Conservation (phyloP, 2,888 invertebrate species). For the Reticulitermes lucifugus region DNA sequence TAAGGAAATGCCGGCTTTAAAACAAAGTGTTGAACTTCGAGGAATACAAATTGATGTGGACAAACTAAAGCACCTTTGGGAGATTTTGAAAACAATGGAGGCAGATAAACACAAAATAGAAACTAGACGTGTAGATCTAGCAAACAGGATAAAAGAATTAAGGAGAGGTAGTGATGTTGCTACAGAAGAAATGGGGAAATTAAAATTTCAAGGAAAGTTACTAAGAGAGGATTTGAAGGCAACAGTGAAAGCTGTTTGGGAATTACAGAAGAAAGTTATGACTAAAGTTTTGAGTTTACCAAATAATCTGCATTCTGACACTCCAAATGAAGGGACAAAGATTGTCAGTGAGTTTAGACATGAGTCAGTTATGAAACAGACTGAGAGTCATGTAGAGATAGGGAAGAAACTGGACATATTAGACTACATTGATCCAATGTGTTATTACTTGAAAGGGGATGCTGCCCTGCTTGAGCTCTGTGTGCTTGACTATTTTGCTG, state of each 20-base stretch:
- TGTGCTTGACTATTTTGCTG: constrained; percentile 67
- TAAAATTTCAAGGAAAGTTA: constrained; percentile 67
- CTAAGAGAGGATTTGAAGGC: constrained; percentile 74
- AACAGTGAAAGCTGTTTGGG: constrained; percentile 74
- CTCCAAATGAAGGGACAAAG: constrained; percentile 65
- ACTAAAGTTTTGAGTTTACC: constrained; percentile 75
- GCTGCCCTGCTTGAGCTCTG: constrained; percentile 79
- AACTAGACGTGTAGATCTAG: constrained; percentile 66
- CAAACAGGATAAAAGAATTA: constrained; percentile 64
- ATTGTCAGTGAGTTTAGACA: constrained; percentile 58
- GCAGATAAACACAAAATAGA: constrained; percentile 68
- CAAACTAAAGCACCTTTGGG: constrained; percentile 71
- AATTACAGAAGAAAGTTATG: constrained; percentile 78
- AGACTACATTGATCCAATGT: constrained; percentile 70
- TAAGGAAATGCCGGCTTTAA: constrained; percentile 65
- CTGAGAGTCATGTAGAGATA: constrained; percentile 67
- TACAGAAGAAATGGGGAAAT: constrained; percentile 65
- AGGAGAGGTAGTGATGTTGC: constrained; percentile 58
- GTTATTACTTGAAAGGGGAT: constrained; percentile 74
- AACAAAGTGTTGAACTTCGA: constrained; percentile 69
- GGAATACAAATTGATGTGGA: constrained; percentile 68
- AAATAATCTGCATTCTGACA: constrained; percentile 74
- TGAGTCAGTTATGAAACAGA: constrained; percentile 61
- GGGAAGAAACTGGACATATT: constrained; percentile 68
- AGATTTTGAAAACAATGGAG: constrained; percentile 70